These are phyloP conservation scores for Plagodis dolabraria DNA, from an alignment of 2,888 invertebrate species.

Conservation along the genomic window DNA sequence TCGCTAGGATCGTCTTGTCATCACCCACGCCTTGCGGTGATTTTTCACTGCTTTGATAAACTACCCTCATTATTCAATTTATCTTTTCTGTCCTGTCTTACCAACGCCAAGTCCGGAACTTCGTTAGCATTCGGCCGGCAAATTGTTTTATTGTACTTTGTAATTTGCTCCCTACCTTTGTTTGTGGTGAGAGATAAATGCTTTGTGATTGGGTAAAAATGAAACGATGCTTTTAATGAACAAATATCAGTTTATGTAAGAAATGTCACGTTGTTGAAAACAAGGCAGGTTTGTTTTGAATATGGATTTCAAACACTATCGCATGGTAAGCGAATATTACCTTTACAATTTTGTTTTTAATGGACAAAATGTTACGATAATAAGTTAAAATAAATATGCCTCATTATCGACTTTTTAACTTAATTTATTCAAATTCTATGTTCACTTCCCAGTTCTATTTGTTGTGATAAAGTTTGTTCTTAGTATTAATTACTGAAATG, in stretches of 20 bases:
- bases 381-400: no score
- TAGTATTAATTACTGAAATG: conserved; percentile 12
- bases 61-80: conserved; percentile 36
- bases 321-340: no score
- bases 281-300: no score
- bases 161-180: background rate
- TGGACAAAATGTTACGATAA: no score
- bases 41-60: conserved; percentile 23
- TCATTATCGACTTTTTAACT: no score
- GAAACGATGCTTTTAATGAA: no score
- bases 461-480: background rate
- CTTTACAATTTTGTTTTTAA: no score
- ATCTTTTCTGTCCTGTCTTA: conserved; percentile 13
- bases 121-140: conserved; percentile 23
- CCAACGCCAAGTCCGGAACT: conserved; percentile 10
- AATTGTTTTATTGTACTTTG: conserved; percentile 17
- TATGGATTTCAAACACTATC: no score
- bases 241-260: no score
- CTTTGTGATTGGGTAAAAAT: background rate
- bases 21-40: background rate
- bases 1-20: background rate
- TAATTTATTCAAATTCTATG: no score
- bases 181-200: background rate
- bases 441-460: no score
- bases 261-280: no score